These are phyloP conservation scores for Deilephila porcellus DNA, from an alignment of 2,888 invertebrate genomes.

Conservation along the genomic window DNA sequence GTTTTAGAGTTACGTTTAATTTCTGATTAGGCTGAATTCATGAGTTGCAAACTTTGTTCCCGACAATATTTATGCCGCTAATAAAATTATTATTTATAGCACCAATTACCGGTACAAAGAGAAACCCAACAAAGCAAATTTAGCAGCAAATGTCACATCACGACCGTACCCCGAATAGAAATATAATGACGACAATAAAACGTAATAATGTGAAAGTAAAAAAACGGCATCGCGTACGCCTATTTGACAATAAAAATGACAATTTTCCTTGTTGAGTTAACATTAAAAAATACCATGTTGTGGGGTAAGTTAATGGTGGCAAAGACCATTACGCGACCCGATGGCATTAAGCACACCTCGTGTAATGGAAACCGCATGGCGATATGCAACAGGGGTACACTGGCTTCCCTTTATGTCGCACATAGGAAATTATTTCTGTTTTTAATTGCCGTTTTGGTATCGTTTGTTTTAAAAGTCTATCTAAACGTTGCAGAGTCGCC, in stretches of 20 bases:
- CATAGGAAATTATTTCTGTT: slow-evolving; percentile 44
- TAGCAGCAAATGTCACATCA: slow-evolving; percentile 50
- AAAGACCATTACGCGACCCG: slow-evolving; percentile 71
- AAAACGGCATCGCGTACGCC: slow-evolving; percentile 64
- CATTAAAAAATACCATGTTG: slow-evolving; percentile 70
- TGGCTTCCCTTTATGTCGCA: slow-evolving; percentile 54
- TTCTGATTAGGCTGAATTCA: slow-evolving; percentile 16
- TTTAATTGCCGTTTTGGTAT: slow-evolving; percentile 44
- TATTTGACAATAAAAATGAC: slow-evolving; percentile 71
- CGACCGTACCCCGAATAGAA: slow-evolving; percentile 58
- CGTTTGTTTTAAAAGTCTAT: slow-evolving; percentile 26
- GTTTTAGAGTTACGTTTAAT: slow-evolving; percentile 10
- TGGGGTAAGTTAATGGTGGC: slow-evolving; percentile 74
- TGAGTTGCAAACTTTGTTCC: slow-evolving; percentile 12
- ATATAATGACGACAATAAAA: slow-evolving; percentile 74
- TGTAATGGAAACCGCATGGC: slow-evolving; percentile 75
- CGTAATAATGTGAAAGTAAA: slow-evolving; percentile 65
- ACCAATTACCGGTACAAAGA: slow-evolving; percentile 36
- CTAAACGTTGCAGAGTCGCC: not conserved
- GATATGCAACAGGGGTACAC: slow-evolving; percentile 64
- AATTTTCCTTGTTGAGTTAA: slow-evolving; percentile 73
- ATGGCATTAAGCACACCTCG: slow-evolving; percentile 73
- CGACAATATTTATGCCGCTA: slow-evolving; percentile 33
- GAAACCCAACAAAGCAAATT: slow-evolving; percentile 43
- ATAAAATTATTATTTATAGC: slow-evolving; percentile 42